Percentiles rank a stretch among this genome's conserved stretches.
Conservation (phyloP, 1,140 invertebrate species). For the Drosophila hydei region DNA sequence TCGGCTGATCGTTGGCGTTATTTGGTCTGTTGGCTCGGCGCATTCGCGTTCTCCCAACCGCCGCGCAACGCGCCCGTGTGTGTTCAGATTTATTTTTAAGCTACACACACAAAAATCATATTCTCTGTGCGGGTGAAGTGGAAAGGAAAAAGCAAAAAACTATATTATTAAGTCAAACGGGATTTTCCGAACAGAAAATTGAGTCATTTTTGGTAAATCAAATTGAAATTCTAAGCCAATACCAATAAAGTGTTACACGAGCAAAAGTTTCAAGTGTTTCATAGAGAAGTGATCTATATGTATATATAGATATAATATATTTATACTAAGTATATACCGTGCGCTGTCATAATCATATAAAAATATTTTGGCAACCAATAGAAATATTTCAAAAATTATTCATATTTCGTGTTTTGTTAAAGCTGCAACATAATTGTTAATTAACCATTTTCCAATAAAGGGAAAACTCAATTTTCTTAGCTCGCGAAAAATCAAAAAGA, state of each 20-base stretch:
- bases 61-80: slow-evolving; percentile 65
- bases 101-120: slow-evolving; percentile 58
- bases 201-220: not conserved
- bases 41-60: slow-evolving; percentile 33
- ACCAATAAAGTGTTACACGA: not conserved
- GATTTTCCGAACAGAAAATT: slow-evolving; percentile 5
- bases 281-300: slow-evolving; percentile 20
- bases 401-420: slow-evolving; percentile 8
- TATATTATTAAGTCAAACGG: not conserved
- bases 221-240: not conserved
- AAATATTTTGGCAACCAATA: slow-evolving; percentile 3
- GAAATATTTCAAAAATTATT: not conserved
- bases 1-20: slow-evolving; percentile 78
- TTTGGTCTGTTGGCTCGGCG: slow-evolving; percentile 53
- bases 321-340: slow-evolving; percentile 43
- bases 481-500: slow-evolving; percentile 5
- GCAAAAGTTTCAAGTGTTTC: slow-evolving; percentile 28
- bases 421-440: slow-evolving; percentile 3
- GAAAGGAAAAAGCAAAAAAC: slow-evolving; percentile 6
- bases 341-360: slow-evolving; percentile 40
- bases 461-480: slow-evolving; percentile 13
- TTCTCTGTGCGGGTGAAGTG: slow-evolving; percentile 46
- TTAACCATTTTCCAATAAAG: not conserved
- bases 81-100: slow-evolving; percentile 79
- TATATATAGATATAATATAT: slow-evolving; percentile 29